phyloP scores from a whole-genome alignment of 2,888 invertebrate species.

The Pristionchus arcanus region DNA sequence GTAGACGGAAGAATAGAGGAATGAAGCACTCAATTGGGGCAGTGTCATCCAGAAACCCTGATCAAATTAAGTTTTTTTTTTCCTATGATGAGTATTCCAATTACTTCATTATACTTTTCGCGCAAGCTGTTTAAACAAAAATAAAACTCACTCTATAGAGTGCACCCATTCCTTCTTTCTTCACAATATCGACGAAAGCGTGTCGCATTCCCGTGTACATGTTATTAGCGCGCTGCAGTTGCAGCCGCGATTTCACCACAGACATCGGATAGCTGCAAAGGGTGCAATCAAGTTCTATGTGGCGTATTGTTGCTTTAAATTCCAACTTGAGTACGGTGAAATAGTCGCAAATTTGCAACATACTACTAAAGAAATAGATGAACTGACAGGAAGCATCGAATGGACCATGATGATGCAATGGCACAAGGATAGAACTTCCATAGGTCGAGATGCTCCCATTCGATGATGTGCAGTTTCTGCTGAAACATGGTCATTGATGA shows the following conservation, averaged over 20 bases:
- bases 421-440: conserved; percentile 75
- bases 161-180: conserved; percentile 73
- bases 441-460: conserved; percentile 77
- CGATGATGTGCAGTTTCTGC: conserved; percentile 72
- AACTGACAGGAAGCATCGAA: conserved; percentile 64
- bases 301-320: no score
- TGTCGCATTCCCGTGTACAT: conserved; percentile 75
- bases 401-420: conserved; percentile 69
- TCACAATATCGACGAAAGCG: conserved; percentile 74
- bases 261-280: conserved; percentile 72
- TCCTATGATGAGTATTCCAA: neutral
- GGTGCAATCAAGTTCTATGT: neutral
- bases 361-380: neutral
- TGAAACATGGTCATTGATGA: conserved; percentile 16
- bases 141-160: conserved; percentile 72
- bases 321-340: neutral
- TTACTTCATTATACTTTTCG: neutral
- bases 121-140: neutral
- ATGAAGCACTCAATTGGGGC: conserved; percentile 77
- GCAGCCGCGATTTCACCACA: conserved; percentile 70
- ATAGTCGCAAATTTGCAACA: neutral
- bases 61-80: conserved; percentile 45
- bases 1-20: conserved; percentile 76
- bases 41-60: conserved; percentile 79
- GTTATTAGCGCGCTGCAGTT: conserved; percentile 76